Percentiles rank a stretch among this genome's conserved stretches.
phyloP scores from a whole-genome alignment of 2,888 invertebrate genomes.

The Pseudoips prasinana region DNA sequence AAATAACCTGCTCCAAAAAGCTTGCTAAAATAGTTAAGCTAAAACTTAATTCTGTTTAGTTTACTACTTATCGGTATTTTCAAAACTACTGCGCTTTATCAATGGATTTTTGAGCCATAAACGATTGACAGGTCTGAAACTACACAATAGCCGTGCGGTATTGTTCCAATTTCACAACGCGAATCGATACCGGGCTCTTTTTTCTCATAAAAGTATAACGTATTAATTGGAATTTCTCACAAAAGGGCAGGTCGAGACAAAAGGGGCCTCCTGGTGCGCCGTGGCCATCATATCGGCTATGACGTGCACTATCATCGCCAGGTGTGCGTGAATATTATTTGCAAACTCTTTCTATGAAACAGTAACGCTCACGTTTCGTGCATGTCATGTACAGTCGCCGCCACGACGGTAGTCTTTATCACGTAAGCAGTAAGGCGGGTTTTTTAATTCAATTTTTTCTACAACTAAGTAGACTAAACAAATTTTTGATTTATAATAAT shows the following conservation, averaged over 20 bases:
- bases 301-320: slow-evolving; percentile 45
- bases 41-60: too few species aligned
- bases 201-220: slow-evolving; percentile 45
- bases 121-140: slow-evolving; percentile 33
- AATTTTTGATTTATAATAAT: too few species aligned
- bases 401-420: too few species aligned
- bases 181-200: slow-evolving; percentile 40
- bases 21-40: too few species aligned
- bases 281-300: slow-evolving; percentile 34
- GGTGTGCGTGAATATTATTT: slow-evolving; percentile 39
- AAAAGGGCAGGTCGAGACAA: slow-evolving; percentile 53
- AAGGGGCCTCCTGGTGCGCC: slow-evolving; percentile 33
- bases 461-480: too few species aligned
- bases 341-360: slow-evolving; percentile 22
- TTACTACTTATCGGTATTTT: slow-evolving; percentile 5
- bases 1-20: too few species aligned
- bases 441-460: too few species aligned
- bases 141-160: slow-evolving; percentile 38
- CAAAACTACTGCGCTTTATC: slow-evolving; percentile 2
- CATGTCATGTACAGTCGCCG: too few species aligned
- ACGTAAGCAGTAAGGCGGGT: too few species aligned
- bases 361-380: slow-evolving; percentile 16
- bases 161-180: slow-evolving; percentile 42
- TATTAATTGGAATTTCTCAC: slow-evolving; percentile 65
- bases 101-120: slow-evolving; percentile 10